Percentiles rank a stretch among this genome's conserved stretches.
Conservation (phyloP, 2,113 vertebrate species). For the Cynocephalus volans region DNA sequence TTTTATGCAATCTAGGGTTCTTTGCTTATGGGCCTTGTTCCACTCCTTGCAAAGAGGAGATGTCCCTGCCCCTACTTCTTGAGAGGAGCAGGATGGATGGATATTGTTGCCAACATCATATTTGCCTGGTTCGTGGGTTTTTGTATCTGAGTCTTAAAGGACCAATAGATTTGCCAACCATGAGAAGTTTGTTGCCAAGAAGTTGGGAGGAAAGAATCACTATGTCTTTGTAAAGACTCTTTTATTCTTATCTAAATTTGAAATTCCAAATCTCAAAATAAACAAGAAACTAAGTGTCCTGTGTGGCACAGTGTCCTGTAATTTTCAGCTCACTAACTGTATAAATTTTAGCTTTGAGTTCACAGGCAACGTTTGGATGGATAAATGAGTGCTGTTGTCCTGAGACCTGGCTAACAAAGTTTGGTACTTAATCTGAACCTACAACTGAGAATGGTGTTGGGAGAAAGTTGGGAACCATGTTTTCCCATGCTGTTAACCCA, state of each 20-base stretch:
- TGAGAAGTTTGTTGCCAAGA: conserved; percentile 12
- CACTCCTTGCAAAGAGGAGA: neutral
- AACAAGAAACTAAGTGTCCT: conserved; percentile 11
- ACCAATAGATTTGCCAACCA: neutral
- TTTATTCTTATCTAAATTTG: conserved; percentile 44
- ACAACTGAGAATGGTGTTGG: neutral
- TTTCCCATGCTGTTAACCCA: neutral
- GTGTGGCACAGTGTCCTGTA: neutral
- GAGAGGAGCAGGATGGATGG: neutral
- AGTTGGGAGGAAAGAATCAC: neutral
- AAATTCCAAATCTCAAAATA: conserved; percentile 64
- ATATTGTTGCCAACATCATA: neutral
- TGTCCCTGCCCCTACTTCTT: neutral
- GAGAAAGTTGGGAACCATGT: neutral
- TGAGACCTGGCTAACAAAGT: neutral
- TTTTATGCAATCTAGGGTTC: neutral
- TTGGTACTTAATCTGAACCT: neutral
- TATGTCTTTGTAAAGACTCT: conserved; percentile 47
- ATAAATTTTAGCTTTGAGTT: conserved; percentile 34
- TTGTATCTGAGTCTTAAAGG: neutral
- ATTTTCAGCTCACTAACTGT: conserved; percentile 35
- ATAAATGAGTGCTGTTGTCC: neutral
- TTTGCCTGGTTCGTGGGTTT: neutral
- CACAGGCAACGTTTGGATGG: neutral
- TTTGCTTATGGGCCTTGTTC: neutral